Conservation (phyloP, 2,888 invertebrate genomes). For the Drosophila lacicola region DNA sequence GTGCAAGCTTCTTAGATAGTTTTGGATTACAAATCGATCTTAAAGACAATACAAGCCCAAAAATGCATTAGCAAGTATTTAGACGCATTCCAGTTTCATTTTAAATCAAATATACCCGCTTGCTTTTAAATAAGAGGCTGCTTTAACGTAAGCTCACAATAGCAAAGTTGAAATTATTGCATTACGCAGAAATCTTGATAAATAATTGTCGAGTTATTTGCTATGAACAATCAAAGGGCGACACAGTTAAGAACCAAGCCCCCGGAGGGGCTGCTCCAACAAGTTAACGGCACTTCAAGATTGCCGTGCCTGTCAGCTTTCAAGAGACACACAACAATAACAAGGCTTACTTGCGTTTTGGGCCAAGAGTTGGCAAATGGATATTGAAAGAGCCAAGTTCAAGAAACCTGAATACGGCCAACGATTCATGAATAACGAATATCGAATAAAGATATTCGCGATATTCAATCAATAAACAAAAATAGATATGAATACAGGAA, state of each 20-base stretch:
- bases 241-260: slow-evolving; percentile 40
- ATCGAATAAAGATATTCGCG: slow-evolving; percentile 12
- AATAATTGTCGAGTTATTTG: slow-evolving; percentile 46
- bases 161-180: slow-evolving; percentile 44
- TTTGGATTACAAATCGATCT: too few relatives aligned
- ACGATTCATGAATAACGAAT: slow-evolving; percentile 13
- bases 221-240: slow-evolving; percentile 40
- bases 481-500: slow-evolving; percentile 30
- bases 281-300: slow-evolving; percentile 50
- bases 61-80: too few relatives aligned
- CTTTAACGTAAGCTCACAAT: slow-evolving; percentile 1
- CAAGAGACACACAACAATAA: slow-evolving; percentile 27
- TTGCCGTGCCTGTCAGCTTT: slow-evolving; percentile 38
- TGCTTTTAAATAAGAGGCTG: not conserved
- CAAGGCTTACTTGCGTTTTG: slow-evolving; percentile 18
- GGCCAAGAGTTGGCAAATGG: slow-evolving; percentile 10
- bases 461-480: slow-evolving; percentile 30
- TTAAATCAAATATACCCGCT: not conserved
- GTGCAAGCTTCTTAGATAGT: too few relatives aligned
- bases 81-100: too few relatives aligned
- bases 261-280: slow-evolving; percentile 24
- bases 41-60: too few relatives aligned
- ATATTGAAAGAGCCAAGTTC: slow-evolving; percentile 43
- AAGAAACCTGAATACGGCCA: slow-evolving; percentile 40
- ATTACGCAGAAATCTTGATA: slow-evolving; percentile 62